phyloP scores from a whole-genome alignment of 2,113 vertebrate genomes.

The Orcinus orca region DNA sequence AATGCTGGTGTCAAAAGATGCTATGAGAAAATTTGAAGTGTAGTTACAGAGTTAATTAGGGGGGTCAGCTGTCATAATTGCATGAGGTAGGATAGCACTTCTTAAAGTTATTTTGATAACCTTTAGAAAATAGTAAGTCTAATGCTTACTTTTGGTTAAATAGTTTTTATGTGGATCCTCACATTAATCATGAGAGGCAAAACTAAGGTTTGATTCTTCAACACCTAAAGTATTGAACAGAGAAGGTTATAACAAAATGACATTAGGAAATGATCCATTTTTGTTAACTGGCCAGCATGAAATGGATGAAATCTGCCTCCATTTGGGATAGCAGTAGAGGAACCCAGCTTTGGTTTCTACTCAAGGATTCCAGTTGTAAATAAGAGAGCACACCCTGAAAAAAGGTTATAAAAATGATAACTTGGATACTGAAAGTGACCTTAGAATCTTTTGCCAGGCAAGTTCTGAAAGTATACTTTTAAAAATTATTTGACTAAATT shows the following conservation, averaged over 20 bases:
- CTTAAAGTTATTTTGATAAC: conserved; percentile 75
- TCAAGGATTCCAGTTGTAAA: background rate
- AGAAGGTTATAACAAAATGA: background rate
- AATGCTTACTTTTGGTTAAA: conserved; percentile 29
- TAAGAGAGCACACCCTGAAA: conserved; percentile 12
- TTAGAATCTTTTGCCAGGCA: background rate
- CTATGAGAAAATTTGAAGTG: background rate
- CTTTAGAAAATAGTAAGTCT: conserved; percentile 44
- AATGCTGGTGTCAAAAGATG: conserved; percentile 44
- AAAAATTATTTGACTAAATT: background rate
- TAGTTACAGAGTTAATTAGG: conserved; percentile 32
- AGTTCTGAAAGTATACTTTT: background rate
- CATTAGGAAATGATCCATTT: background rate
- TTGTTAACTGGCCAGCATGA: background rate
- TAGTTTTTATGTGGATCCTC: conserved; percentile 17
- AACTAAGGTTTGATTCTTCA: background rate
- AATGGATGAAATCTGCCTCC: background rate
- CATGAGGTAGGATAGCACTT: conserved; percentile 34
- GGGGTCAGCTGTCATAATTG: conserved; percentile 49
- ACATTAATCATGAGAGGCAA: conserved; percentile 27
- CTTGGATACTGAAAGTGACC: background rate
- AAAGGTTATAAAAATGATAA: background rate
- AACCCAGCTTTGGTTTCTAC: background rate
- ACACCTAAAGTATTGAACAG: background rate
- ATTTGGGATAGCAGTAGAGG: background rate